Evolutionary conservation across 1,140 invertebrate genomes (phyloP).

Genomic region (Drosophila carrolli): DNA sequence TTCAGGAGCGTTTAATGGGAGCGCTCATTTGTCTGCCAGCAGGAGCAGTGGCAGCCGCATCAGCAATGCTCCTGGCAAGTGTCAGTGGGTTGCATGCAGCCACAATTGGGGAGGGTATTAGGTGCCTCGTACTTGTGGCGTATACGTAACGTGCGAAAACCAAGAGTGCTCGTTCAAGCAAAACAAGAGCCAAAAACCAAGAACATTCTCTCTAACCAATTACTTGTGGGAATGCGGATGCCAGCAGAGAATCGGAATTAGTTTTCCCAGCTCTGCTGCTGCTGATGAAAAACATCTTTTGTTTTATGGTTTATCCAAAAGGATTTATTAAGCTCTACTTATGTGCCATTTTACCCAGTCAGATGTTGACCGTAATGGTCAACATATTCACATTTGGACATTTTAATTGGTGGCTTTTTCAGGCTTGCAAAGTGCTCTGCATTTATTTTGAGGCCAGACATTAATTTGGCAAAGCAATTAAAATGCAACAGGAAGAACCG

Average conservation of each 20-base stretch:
- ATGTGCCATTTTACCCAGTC: conserved; percentile 23
- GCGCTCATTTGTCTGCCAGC: conserved; percentile 75
- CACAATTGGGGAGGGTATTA: conserved; percentile 16
- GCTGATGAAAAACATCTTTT: conserved; percentile 32
- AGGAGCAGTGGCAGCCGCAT: conserved; percentile 26
- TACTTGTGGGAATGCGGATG: conserved; percentile 37
- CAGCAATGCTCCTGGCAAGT: conserved; percentile 30
- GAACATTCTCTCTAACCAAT: conserved; percentile 28
- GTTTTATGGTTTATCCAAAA: conserved; percentile 50
- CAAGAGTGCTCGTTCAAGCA: conserved; percentile 36
- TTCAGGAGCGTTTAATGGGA: conserved; percentile 75
- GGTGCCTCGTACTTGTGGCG: conserved; percentile 51
- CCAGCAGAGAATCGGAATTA: conserved; percentile 38
- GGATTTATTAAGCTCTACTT: conserved; percentile 37
- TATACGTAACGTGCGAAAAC: conserved; percentile 63
- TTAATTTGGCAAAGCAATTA: conserved; percentile 70
- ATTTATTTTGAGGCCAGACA: conserved; percentile 48
- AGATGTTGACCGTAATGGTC: not conserved
- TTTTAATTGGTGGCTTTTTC: conserved; percentile 58
- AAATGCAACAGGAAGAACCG: conserved; percentile 29
- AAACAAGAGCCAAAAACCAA: conserved; percentile 33
- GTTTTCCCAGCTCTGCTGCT: conserved; percentile 28
- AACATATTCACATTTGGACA: conserved; percentile 6
- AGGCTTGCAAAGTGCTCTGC: conserved; percentile 22
- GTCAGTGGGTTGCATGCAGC: conserved; percentile 43